Base-by-base conservation (phyloP, 2,797 vertebrate species). In the Sebastes flavidus region DNA sequence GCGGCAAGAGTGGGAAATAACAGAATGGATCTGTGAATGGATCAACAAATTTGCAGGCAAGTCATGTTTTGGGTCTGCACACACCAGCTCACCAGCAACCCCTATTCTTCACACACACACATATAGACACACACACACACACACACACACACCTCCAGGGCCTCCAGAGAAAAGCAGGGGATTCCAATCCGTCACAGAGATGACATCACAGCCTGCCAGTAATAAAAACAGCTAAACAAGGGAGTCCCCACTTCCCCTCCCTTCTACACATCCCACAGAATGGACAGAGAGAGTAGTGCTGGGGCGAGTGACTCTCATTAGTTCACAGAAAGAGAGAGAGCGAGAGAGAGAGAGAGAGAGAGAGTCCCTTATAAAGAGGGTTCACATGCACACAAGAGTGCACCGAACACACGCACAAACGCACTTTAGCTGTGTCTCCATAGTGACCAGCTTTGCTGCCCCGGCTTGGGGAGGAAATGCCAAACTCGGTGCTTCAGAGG, bases 111-210 rank as follows among this genome's bases (percentile, higher is more conserved):
- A 34, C 30, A 46, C 54, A 66, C 66, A 66, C 66, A 66, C 68
- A 30, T 46, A 67, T 25, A 72, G 27, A 69, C 16, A 30, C n/a
- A 38, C 65, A 63, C 58, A 30, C 65, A 63, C 60, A 60, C 60
- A 56, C 61, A 59, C 54, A 76, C n/a, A 27, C 4, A 81, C 55
- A 24, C 49, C 49, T 60, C 66, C 58, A 62, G 13, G 14, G 6
- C n/a, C 25, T 12, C 1, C 1, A 29, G 32, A 82, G 81, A 84
- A 83, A 55, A 85, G 82, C 80, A 90, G 93, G 94, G 93, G 77
- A 95, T 95, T 84, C 94, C 92, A 2, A 93, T 90, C 90, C 73
- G 89, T 93, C 92, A 94, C 88, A 88, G 77, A 77, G 71, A 91
- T 94, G 93, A 94, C 94, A 93, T 95, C 94, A 94, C 88, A 88